phyloP scores from a whole-genome alignment of 2,113 vertebrate genomes.

The Rhinogobius similis region DNA sequence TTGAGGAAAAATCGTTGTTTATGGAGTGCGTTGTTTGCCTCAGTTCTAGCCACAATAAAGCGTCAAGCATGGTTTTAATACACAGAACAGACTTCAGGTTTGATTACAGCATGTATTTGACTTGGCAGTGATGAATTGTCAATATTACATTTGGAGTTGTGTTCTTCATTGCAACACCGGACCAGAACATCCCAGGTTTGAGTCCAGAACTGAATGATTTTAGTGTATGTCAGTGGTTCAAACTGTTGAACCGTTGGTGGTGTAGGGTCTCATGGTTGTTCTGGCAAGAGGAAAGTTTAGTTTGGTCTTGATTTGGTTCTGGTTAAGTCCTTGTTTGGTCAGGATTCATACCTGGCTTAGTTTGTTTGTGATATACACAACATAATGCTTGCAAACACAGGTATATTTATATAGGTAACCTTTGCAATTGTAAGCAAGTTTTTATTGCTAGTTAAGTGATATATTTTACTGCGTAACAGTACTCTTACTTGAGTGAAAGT shows the following conservation, averaged over 20 bases:
- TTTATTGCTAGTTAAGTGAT: too few species aligned
- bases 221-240: not conserved
- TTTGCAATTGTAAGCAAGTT: too few species aligned
- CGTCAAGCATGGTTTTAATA: conserved; percentile 19
- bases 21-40: conserved; percentile 43
- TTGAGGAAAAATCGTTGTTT: conserved; percentile 36
- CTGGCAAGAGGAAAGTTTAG: too few species aligned
- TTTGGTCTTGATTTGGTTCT: too few species aligned
- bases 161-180: not conserved
- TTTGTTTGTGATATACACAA: too few species aligned
- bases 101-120: conserved; percentile 5
- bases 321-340: too few species aligned
- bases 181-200: not conserved
- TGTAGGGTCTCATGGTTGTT: too few species aligned
- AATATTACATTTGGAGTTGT: not conserved
- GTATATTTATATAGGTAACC: too few species aligned
- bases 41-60: conserved; percentile 48
- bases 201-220: not conserved
- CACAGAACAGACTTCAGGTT: not conserved
- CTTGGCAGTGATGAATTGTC: not conserved
- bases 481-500: too few species aligned
- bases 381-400: too few species aligned
- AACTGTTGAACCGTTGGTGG: not conserved
- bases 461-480: too few species aligned
- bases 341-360: too few species aligned